Percentiles rank a stretch among this genome's conserved stretches.
phyloP scores from a whole-genome alignment of 2,888 invertebrate genomes.

The Lordiphosa andalusiaca region DNA sequence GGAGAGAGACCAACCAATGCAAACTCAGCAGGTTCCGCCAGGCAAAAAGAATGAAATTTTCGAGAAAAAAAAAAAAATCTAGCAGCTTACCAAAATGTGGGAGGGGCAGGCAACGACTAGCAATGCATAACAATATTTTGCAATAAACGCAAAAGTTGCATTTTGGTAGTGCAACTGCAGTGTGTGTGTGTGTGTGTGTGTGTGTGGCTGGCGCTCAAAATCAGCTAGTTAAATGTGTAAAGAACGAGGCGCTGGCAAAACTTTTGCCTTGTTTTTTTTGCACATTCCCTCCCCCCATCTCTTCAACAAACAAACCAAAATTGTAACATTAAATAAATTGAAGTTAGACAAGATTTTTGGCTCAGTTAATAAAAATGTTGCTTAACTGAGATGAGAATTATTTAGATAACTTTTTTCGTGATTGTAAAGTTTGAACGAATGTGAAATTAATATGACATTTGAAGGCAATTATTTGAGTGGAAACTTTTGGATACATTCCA shows the following conservation, averaged over 20 bases:
- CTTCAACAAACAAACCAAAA: no score
- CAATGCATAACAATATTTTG: slow-evolving; percentile 13
- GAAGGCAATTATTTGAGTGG: no score
- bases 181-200: slow-evolving; percentile 8
- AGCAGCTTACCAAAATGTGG: slow-evolving; percentile 1
- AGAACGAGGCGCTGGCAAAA: slow-evolving; percentile 14
- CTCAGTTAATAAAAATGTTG: no score
- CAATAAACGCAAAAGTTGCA: background rate
- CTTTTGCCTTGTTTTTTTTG: background rate
- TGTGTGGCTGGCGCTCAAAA: slow-evolving; percentile 5
- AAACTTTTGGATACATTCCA: no score
- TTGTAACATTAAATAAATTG: no score
- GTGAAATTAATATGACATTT: no score
- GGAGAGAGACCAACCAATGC: background rate
- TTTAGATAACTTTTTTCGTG: no score
- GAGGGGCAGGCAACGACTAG: background rate
- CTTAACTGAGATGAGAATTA: no score
- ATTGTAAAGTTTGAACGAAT: no score
- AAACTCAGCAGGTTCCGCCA: slow-evolving; percentile 4
- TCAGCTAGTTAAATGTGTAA: slow-evolving; percentile 23
- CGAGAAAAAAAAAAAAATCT: background rate
- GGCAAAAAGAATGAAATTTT: slow-evolving; percentile 19
- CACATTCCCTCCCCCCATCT: background rate
- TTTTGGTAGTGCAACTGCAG: background rate
- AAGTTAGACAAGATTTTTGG: no score